Evolutionary conservation across 2,797 vertebrate genomes (phyloP).

Genomic region (Mionectes olivaceus): DNA sequence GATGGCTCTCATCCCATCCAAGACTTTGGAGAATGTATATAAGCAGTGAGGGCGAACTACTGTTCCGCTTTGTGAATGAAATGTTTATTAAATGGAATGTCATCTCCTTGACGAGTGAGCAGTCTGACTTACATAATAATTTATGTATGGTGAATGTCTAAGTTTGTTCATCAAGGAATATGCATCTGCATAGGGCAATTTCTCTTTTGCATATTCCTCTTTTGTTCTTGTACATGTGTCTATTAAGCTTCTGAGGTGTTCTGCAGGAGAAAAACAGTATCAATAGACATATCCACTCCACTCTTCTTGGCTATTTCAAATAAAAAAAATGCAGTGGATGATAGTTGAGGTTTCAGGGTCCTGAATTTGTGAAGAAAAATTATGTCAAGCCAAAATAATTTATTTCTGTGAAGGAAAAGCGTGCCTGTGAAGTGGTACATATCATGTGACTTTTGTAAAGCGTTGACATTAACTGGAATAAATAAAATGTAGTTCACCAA

Average conservation of each 20-base stretch:
- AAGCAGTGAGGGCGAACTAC: background rate
- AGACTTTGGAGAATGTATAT: background rate
- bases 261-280: background rate
- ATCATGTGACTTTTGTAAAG: background rate
- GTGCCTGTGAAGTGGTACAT: background rate
- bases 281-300: accelerated
- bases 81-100: background rate
- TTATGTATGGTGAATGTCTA: background rate
- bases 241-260: background rate
- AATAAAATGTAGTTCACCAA: background rate
- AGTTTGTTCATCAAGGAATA: background rate
- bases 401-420: background rate
- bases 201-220: background rate
- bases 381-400: background rate
- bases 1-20: background rate
- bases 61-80: background rate
- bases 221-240: background rate
- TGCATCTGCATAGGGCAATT: background rate
- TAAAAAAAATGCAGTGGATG: background rate
- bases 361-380: constrained; percentile 1
- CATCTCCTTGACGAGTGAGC: background rate
- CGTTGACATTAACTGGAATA: background rate
- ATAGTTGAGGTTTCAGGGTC: background rate
- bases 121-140: background rate
- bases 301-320: background rate